phyloP scores from a whole-genome alignment of 2,797 vertebrate species.

The Oreonectes daqikongensis region DNA sequence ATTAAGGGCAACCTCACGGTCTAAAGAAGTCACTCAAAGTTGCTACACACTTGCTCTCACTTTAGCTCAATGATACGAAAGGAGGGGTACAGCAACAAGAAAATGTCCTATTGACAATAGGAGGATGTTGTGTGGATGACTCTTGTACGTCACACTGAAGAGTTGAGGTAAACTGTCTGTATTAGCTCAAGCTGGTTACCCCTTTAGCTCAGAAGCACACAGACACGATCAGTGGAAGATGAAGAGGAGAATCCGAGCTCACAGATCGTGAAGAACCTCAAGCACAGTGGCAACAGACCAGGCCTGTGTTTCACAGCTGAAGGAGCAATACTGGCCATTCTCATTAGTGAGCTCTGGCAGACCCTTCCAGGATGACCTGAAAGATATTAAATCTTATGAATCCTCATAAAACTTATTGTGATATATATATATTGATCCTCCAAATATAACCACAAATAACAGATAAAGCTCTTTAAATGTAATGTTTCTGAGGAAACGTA shows the following conservation, averaged over 20 bases:
- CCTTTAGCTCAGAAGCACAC: not conserved
- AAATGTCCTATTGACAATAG: not conserved
- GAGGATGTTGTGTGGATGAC: too few species aligned
- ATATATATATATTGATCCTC: too few species aligned
- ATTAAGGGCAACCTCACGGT: not conserved
- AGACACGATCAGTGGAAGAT: conserved; percentile 10
- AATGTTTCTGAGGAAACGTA: not conserved
- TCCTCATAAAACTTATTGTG: too few species aligned
- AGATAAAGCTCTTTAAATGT: too few species aligned
- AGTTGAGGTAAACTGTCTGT: not conserved
- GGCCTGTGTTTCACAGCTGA: conserved; percentile 97
- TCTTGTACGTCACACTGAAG: conserved; percentile 28
- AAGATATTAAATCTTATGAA: too few species aligned
- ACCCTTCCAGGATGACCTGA: conserved; percentile 95
- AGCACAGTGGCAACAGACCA: conserved; percentile 90
- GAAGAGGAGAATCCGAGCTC: conserved; percentile 40
- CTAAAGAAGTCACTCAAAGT: not conserved
- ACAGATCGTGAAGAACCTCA: conserved; percentile 90
- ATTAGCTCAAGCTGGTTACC: not conserved
- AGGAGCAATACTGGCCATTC: conserved; percentile 90
- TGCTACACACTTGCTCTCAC: not conserved
- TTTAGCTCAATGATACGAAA: not conserved
- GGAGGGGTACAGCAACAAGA: not conserved
- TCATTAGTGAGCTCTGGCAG: conserved; percentile 97
- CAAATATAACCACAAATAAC: too few species aligned